Conservation (phyloP, 2,113 vertebrate genomes). For the Ranitomeya variabilis region DNA sequence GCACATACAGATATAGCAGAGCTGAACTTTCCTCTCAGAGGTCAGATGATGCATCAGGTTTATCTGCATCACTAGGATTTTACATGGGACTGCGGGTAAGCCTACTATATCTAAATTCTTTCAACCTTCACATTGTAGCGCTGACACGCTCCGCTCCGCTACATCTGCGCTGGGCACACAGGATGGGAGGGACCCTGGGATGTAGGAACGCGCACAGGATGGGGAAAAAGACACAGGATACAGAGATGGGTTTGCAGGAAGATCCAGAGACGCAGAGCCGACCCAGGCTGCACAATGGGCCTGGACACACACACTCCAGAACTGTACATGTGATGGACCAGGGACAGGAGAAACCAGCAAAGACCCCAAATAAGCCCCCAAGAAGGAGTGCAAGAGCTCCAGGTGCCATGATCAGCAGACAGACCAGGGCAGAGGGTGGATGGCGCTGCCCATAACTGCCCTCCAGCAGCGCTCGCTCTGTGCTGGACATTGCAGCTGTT, state of each 20-base stretch:
- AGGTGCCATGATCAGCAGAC: background rate
- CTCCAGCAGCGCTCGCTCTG: background rate
- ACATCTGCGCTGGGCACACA: background rate
- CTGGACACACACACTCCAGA: too few relatives aligned
- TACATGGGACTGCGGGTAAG: background rate
- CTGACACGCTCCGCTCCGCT: background rate
- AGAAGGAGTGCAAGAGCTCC: background rate
- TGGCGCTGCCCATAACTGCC: slow-evolving; percentile 3
- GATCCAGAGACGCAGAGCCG: background rate
- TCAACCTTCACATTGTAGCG: too few relatives aligned
- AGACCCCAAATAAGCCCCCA: background rate
- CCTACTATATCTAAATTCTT: too few relatives aligned
- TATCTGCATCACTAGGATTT: background rate
- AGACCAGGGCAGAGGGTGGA: background rate
- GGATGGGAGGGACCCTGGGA: slow-evolving; percentile 17
- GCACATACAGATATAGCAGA: background rate
- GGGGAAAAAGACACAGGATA: background rate
- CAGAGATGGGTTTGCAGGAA: slow-evolving; percentile 1
- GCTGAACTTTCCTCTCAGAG: too few relatives aligned
- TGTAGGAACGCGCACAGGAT: slow-evolving; percentile 18
- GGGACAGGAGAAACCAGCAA: background rate
- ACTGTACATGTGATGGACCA: background rate
- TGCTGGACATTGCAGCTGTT: slow-evolving; percentile 62
- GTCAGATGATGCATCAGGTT: background rate
- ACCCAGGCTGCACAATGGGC: background rate